These are phyloP conservation scores for Peromyscus californicus DNA, from an alignment of 2,113 vertebrate species.

Conservation along the genomic window DNA sequence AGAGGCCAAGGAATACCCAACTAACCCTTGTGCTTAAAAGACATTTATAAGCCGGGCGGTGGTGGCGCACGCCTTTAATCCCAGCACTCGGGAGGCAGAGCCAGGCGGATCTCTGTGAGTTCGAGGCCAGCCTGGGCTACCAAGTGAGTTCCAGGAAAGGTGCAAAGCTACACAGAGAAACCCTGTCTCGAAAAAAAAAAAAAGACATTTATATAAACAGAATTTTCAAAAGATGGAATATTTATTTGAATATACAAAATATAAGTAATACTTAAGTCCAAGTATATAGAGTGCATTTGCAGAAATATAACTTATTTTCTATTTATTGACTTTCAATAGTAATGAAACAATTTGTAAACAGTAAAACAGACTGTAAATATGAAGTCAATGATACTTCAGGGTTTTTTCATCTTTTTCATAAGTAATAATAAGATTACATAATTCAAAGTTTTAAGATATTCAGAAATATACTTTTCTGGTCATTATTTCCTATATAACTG, in stretches of 20 bases:
- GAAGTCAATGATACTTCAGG: constrained; percentile 17
- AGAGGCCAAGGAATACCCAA: background rate
- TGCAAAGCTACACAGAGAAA: no score
- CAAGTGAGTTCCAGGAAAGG: no score
- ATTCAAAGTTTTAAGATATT: constrained; percentile 41
- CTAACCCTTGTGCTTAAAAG: background rate
- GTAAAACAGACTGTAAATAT: background rate
- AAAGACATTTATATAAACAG: background rate
- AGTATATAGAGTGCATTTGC: background rate
- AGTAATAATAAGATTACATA: constrained; percentile 11
- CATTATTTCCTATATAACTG: background rate
- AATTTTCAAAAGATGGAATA: background rate
- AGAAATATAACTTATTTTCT: background rate
- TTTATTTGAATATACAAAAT: background rate
- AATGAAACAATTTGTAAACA: constrained; percentile 15
- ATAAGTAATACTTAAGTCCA: background rate
- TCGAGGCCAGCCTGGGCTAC: no score
- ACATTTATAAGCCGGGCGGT: no score
- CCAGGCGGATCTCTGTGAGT: no score
- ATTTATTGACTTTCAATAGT: background rate
- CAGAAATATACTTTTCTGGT: background rate
- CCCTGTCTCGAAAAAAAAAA: no score
- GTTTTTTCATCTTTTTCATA: background rate
- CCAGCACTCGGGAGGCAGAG: no score
- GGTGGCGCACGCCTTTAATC: no score